Evolutionary conservation across 2,888 invertebrate genomes (phyloP).

Genomic region (Agonum fuliginosum): DNA sequence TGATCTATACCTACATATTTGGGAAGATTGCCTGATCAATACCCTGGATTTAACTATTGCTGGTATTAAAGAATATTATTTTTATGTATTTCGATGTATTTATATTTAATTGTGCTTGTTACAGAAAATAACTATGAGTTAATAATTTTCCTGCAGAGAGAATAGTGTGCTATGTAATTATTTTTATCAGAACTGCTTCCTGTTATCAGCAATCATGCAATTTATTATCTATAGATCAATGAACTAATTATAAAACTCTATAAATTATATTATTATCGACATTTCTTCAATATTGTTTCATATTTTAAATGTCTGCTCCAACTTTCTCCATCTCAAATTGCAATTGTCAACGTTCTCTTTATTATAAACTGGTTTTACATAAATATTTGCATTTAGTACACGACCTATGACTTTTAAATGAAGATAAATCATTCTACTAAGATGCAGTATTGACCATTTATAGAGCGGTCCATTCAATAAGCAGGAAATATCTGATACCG

Average conservation of each 20-base stretch:
- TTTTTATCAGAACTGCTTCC: not conserved
- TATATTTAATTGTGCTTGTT: too few species aligned
- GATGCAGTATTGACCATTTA: constrained; percentile 9
- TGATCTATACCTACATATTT: too few species aligned
- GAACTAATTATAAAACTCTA: not conserved
- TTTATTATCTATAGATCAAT: constrained; percentile 2
- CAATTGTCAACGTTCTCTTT: constrained; percentile 21
- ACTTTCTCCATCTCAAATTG: constrained; percentile 19
- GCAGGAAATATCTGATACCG: constrained; percentile 38
- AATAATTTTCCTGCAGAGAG: not conserved
- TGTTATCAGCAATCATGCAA: not conserved
- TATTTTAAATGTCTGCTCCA: not conserved
- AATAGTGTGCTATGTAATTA: not conserved
- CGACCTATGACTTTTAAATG: constrained; percentile 17
- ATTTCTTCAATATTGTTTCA: not conserved
- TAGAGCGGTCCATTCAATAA: constrained; percentile 7
- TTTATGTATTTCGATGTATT: too few species aligned
- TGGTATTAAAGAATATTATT: too few species aligned
- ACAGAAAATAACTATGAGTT: too few species aligned
- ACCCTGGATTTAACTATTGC: too few species aligned
- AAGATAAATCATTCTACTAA: constrained; percentile 4
- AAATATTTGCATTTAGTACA: constrained; percentile 42
- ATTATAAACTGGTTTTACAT: constrained; percentile 27
- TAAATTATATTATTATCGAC: not conserved
- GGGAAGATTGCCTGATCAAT: too few species aligned